Conservation (phyloP, 2,797 vertebrate species). For the Channallabes apus region DNA sequence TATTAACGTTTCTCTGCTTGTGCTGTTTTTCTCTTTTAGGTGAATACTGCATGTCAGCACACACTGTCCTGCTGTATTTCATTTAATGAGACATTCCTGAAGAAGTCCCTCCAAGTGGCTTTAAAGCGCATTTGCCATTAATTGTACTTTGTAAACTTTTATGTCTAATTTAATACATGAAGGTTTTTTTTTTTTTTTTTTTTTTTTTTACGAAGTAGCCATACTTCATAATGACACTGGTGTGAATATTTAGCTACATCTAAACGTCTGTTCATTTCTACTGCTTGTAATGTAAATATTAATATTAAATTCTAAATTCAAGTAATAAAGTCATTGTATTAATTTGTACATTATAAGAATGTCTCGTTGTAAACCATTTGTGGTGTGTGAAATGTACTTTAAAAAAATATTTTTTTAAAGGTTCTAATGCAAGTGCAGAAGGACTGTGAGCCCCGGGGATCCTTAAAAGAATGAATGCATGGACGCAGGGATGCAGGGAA, state of each 20-base stretch:
- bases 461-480: background rate
- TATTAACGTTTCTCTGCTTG: background rate
- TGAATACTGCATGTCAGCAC: constrained; percentile 75
- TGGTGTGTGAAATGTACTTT: background rate
- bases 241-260: background rate
- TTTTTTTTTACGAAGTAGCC: background rate
- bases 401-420: background rate
- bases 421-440: background rate
- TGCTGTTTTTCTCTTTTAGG: constrained; percentile 64
- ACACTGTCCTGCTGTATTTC: constrained; percentile 73
- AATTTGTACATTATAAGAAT: background rate
- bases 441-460: background rate
- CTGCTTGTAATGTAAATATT: background rate
- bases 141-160: constrained; percentile 10
- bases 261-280: background rate
- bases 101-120: constrained; percentile 84
- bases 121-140: constrained; percentile 72
- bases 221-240: background rate
- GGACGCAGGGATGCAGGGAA: too few species aligned
- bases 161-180: background rate
- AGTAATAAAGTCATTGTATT: background rate
- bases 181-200: background rate
- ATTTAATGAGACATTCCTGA: constrained; percentile 79
- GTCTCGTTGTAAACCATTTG: background rate
- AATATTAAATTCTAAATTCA: background rate